Evolutionary conservation across 2,113 vertebrate species (phyloP).

Genomic region (Corapipo altera): DNA sequence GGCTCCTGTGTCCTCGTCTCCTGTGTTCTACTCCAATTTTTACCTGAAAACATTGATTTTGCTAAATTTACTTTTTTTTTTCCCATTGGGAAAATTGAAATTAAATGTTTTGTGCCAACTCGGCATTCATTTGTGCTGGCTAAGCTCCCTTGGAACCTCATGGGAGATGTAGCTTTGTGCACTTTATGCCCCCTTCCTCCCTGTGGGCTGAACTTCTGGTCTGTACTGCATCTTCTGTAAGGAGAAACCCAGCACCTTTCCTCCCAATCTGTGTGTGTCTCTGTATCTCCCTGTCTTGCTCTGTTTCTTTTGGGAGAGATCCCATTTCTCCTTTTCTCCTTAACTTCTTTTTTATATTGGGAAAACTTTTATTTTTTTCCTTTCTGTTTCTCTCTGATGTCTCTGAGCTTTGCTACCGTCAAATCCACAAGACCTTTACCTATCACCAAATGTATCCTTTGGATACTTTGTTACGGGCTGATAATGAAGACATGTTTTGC

Average conservation of each 20-base stretch:
- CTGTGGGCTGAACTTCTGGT: neutral
- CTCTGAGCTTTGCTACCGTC: neutral
- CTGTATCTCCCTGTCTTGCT: neutral
- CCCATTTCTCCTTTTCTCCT: neutral
- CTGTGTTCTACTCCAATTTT: neutral
- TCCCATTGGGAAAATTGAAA: neutral
- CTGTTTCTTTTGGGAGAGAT: neutral
- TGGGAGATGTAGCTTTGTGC: neutral
- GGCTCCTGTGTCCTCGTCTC: neutral
- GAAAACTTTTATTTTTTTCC: neutral
- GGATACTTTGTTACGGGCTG: neutral
- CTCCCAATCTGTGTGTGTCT: rapidly evolving
- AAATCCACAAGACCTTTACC: neutral
- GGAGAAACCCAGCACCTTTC: neutral
- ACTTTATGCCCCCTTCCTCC: neutral
- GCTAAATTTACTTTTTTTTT: neutral
- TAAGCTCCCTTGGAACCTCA: neutral
- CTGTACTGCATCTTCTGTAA: neutral
- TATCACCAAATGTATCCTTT: neutral
- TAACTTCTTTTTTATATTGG: neutral
- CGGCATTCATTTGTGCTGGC: neutral
- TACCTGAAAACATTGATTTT: slow-evolving; percentile 1
- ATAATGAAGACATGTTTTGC: neutral
- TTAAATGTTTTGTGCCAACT: neutral
- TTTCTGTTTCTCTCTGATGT: neutral